Evolutionary conservation across 2,888 invertebrate species (phyloP), one percentile per base, ranked within the genome.

Genomic region (Cheilosia vulpina): DNA sequence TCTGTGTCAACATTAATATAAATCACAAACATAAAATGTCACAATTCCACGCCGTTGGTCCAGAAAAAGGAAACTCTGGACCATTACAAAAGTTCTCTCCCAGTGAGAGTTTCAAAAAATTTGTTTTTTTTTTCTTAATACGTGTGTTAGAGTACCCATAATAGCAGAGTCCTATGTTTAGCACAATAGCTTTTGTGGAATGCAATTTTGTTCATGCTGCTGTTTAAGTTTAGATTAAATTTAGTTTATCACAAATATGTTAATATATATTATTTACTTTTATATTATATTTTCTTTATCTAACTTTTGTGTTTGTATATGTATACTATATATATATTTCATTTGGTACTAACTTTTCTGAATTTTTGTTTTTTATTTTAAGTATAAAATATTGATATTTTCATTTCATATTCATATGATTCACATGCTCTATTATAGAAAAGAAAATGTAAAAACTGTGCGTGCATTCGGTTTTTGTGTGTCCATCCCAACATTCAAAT

Each of bases 301-400:
- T 84, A 84, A 60, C 60, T 62, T 75, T 71, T 62, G 62, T 85
- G 75, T 85, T 75, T 85, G 80, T 75, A 79, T 76, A 80, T 58
- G 58, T 68, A 60, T 79, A 65, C 21, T 65, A 50, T 72, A 31
- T 69, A 69, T 82, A 58, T 79, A 65, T 58, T 66, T 69, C 5
- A 52, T 43, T 75, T 69, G 72, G 71, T 82, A 72, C 77, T 82
- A 78, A 72, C 50, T 76, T 55, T 65, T 71, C 17, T 24, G 31
- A 2, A 3, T 38, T 38, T 13, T 38, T 11, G 2, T 38, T 11
- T 38, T 82, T 15, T 80, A 52, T 71, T 75, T 66, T 65, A 72
- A 85, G 81, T 85, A 85, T 72, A 85, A 85, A 85, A 85, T 85
- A 76, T 81, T 85, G 85, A 85, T 85, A 85, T 85, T 72, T 77